Conservation (phyloP, 1,140 invertebrate species). For the Aphaenogaster ashmeadi region DNA sequence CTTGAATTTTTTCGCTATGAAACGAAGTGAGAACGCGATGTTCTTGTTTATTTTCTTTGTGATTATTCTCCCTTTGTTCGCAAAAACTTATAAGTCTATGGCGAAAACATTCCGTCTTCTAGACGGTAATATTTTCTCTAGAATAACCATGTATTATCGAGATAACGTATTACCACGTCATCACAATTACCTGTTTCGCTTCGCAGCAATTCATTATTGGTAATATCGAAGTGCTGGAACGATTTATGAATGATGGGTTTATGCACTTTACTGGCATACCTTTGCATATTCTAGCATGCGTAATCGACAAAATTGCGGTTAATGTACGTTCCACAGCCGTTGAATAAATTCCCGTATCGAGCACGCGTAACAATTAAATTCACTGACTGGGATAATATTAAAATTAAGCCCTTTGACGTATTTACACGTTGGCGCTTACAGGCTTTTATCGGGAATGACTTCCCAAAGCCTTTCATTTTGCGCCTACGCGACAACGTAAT, state of each 20-base stretch:
- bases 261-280: constrained; percentile 36
- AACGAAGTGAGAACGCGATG: constrained; percentile 4
- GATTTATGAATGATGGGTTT: constrained; percentile 52
- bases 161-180: neutral
- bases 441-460: constrained; percentile 30
- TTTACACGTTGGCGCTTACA: neutral
- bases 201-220: constrained; percentile 42
- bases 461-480: neutral
- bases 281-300: constrained; percentile 40
- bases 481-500: neutral
- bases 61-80: constrained; percentile 32
- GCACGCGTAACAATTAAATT: constrained; percentile 34
- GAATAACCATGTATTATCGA: neutral
- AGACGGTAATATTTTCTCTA: neutral
- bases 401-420: constrained; percentile 25
- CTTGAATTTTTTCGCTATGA: constrained; percentile 20
- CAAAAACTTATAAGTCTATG: neutral
- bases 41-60: neutral
- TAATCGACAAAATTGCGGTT: constrained; percentile 50
- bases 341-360: constrained; percentile 37
- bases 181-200: constrained; percentile 28
- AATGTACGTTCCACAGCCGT: constrained; percentile 30
- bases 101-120: neutral
- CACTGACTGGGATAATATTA: constrained; percentile 9
- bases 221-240: constrained; percentile 18